Conservation (phyloP, 2,113 vertebrate genomes). For the Glaucidium brasilianum region DNA sequence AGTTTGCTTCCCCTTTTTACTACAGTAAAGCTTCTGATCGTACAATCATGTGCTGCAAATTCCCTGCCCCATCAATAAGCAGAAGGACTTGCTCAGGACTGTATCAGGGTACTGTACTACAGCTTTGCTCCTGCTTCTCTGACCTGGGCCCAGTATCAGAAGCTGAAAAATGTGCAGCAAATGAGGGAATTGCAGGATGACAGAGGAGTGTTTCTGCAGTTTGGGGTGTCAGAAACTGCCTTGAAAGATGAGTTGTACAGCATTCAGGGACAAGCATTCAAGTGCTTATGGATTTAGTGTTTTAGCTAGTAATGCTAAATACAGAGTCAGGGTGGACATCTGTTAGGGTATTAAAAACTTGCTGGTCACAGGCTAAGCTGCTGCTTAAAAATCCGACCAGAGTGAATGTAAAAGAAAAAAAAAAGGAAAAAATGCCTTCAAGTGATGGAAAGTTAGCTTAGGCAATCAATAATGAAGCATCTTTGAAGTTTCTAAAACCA, state of each 20-base stretch:
- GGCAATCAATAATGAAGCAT: background rate
- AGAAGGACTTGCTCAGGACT: background rate
- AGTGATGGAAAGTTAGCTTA: background rate
- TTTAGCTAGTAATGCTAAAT: background rate
- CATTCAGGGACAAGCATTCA: background rate
- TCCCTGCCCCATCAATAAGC: background rate
- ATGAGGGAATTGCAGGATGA: background rate
- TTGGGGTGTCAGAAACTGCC: background rate
- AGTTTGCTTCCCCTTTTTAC: background rate
- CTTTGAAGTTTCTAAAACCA: constrained; percentile 8
- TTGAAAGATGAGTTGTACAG: background rate
- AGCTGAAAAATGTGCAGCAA: background rate
- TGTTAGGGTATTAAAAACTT: background rate
- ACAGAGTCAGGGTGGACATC: background rate
- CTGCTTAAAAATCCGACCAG: background rate
- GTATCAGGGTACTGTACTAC: accelerated
- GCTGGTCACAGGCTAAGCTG: background rate
- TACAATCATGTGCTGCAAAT: background rate
- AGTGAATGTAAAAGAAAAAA: background rate
- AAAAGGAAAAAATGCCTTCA: background rate
- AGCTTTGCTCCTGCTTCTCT: background rate
- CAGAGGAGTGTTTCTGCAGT: background rate
- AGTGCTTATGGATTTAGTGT: background rate
- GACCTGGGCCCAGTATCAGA: background rate
- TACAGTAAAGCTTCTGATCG: background rate